Evolutionary conservation across 2,797 vertebrate species (phyloP), one percentile per base, ranked within the genome.

Genomic region (Sitta carolinensis): DNA sequence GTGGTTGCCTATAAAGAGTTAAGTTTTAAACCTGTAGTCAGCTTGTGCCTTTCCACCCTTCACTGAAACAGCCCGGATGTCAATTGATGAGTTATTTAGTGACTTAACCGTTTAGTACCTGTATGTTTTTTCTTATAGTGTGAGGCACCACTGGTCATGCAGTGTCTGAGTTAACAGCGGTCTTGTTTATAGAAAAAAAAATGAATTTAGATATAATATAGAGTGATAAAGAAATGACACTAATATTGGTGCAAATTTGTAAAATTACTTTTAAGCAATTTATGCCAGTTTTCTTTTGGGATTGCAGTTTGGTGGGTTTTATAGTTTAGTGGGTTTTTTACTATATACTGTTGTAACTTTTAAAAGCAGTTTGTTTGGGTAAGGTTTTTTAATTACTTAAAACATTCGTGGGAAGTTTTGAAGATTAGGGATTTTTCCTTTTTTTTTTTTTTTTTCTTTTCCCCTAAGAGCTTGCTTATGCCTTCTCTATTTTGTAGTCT

Each of bases 351-450:
- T 5, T 89, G 16, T 80, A 42, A 48, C 25, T 78, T 19, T 21
- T 51, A 6, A 1, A 16, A 32, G 13, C 13, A 0, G 0, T 3
- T 38, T 75, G 36, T 66, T 83, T 68, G 11, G 4, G 19, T 69
- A 15, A 66, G 17, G 1, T 57, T 27, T 85, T 89, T 90, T 79
- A 79, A 58, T 87, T 77, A 48, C 19, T 74, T 59, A 22, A 48
- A 74, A 54, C 15, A 26, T 59, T 2, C 43, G 18, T 72, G 48
- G 38, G 23, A 51, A 9, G 54, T 91, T 79, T 12, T 48, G 16
- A 45, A 34, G 18, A 7, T 51, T 50, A 3, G 47, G 4, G 3
- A 10, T 32, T 36, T 16, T 11, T 11, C 17, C 4, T 16, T n/a
- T 27, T 8, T 9, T 23, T n/a, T 27, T 8, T 9, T 23, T 3